These are phyloP conservation scores for Chironomus striatipennis DNA, from an alignment of 1,140 invertebrate species.

Conservation along the genomic window DNA sequence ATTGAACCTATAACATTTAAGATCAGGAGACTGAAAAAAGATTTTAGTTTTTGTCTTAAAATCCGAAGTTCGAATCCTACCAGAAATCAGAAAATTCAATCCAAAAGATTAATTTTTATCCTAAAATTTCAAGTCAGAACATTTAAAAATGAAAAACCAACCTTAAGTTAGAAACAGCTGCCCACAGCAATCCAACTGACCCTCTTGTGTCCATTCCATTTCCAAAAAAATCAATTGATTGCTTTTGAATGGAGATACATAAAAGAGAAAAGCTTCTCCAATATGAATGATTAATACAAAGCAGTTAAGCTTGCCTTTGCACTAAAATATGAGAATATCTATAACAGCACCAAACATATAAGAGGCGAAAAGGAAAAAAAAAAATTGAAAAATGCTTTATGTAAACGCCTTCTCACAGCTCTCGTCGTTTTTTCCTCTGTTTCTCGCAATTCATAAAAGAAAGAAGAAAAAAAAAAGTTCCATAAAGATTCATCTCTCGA, in stretches of 20 bases:
- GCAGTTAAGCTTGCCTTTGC: background rate
- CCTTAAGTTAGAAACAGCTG: too few species aligned
- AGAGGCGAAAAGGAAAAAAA: background rate
- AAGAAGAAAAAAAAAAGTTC: background rate
- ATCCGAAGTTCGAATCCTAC: too few species aligned
- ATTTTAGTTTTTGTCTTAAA: too few species aligned
- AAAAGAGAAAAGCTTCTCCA: background rate
- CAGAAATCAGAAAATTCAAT: too few species aligned
- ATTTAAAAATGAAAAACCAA: too few species aligned
- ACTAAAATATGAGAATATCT: background rate
- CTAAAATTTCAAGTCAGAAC: too few species aligned
- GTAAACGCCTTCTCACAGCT: background rate
- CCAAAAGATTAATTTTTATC: too few species aligned
- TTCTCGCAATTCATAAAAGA: background rate
- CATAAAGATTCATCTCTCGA: slow-evolving; percentile 15
- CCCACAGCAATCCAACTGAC: too few species aligned
- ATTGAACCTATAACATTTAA: too few species aligned
- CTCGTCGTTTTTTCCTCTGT: too few species aligned
- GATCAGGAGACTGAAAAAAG: too few species aligned
- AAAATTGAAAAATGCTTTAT: slow-evolving; percentile 9
- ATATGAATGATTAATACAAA: background rate
- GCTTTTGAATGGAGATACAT: background rate
- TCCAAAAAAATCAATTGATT: background rate
- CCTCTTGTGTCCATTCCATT: background rate
- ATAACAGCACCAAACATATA: background rate